A percentile compares a stretch with the other conserved stretches of the same genome.
Conservation (phyloP, 2,113 vertebrate species). For the Trematomus loennbergii region DNA sequence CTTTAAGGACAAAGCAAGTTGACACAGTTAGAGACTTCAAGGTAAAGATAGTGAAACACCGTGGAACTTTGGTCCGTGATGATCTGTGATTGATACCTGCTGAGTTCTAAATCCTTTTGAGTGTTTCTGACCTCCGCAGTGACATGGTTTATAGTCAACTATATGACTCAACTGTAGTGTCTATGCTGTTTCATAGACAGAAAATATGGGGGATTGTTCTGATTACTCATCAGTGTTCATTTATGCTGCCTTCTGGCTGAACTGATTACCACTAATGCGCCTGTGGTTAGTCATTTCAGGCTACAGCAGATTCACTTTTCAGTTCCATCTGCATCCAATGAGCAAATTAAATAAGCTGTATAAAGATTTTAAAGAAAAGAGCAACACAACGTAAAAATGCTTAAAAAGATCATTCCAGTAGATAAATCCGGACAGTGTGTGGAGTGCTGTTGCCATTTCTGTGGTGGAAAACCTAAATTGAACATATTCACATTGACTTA, state of each 20-base stretch:
- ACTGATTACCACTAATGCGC: background rate
- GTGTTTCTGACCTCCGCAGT: background rate
- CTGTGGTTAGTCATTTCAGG: background rate
- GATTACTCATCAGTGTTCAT: slow-evolving; percentile 12
- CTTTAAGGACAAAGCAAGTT: no score
- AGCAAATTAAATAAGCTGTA: background rate
- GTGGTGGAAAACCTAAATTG: background rate
- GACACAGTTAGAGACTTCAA: background rate
- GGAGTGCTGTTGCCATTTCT: background rate
- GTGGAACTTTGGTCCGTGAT: background rate
- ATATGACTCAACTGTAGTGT: background rate
- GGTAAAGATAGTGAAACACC: background rate
- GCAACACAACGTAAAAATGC: background rate
- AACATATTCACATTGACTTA: background rate
- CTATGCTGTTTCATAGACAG: background rate
- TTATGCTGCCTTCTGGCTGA: background rate
- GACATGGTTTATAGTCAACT: background rate
- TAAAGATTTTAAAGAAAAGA: background rate
- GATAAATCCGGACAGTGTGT: background rate
- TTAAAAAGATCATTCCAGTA: background rate
- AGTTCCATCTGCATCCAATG: background rate
- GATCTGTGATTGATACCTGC: background rate
- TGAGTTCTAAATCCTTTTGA: background rate
- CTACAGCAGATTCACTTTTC: background rate
- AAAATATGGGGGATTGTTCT: background rate